Percentiles rank a stretch among this genome's conserved stretches.
Conservation (phyloP, 2,888 invertebrate genomes). For the Archips xylosteana region DNA sequence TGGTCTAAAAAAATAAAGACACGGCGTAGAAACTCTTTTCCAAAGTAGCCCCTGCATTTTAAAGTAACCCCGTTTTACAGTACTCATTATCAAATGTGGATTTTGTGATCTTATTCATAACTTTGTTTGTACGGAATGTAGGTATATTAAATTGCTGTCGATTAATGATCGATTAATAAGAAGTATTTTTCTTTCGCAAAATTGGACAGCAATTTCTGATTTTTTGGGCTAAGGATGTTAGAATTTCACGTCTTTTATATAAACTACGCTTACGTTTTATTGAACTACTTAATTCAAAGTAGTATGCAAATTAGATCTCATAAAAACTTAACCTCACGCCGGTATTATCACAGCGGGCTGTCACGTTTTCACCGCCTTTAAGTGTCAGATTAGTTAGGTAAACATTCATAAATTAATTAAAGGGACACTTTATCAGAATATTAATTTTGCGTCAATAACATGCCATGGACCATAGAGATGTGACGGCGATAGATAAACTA, state of each 20-base stretch:
- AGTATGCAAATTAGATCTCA: background rate
- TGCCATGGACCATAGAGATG: slow-evolving; percentile 27
- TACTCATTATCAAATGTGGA: too few relatives aligned
- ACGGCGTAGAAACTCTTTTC: too few relatives aligned
- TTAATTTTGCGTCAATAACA: slow-evolving; percentile 51
- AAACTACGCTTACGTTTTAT: background rate
- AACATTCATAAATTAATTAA: slow-evolving; percentile 57
- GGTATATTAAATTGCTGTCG: too few relatives aligned
- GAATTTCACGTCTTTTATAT: background rate
- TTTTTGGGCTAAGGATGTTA: background rate
- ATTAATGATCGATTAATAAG: too few relatives aligned
- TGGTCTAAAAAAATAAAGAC: too few relatives aligned
- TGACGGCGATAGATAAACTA: slow-evolving; percentile 45
- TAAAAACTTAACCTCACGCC: background rate
- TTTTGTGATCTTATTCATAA: too few relatives aligned
- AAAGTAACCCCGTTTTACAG: too few relatives aligned
- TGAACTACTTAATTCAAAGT: background rate
- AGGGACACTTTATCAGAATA: slow-evolving; percentile 56
- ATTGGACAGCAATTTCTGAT: background rate
- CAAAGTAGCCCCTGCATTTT: too few relatives aligned
- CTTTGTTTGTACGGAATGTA: too few relatives aligned
- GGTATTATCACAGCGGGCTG: slow-evolving; percentile 6
- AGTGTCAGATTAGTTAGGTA: slow-evolving; percentile 61
- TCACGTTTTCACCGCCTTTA: slow-evolving; percentile 49
- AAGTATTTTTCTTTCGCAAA: too few relatives aligned